Percentiles rank a stretch among this genome's conserved stretches.
Evolutionary conservation across 23 tunicate genomes (phyloP).

Genomic region (Styela clava): DNA sequence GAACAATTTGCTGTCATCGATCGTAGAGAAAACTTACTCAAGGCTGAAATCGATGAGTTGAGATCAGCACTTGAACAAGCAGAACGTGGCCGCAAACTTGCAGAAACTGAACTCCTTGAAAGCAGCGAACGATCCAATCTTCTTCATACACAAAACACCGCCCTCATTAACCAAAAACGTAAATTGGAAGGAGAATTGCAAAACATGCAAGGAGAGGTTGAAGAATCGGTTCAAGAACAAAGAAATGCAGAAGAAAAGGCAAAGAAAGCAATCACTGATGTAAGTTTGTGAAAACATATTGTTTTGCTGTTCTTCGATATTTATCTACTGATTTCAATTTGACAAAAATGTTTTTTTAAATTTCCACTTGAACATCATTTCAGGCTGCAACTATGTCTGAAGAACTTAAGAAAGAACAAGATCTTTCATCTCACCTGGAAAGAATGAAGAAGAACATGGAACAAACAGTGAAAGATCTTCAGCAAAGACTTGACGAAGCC

Average conservation of each 20-base stretch:
- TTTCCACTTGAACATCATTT: no score
- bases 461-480: constrained; percentile 92
- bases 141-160: constrained; percentile 40
- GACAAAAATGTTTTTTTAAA: no score
- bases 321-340: no score
- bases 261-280: constrained; percentile 91
- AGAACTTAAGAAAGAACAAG: constrained; percentile 59
- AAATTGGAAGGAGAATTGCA: constrained; percentile 36
- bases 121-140: constrained; percentile 45
- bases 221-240: constrained; percentile 33
- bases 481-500: constrained; percentile 92
- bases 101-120: constrained; percentile 56
- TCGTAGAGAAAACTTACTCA: constrained; percentile 72
- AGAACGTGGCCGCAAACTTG: constrained; percentile 46
- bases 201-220: constrained; percentile 26
- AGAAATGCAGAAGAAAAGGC: constrained; percentile 59
- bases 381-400: constrained; percentile 96
- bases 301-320: neutral
- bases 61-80: constrained; percentile 46
- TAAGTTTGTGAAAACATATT: constrained; percentile 29
- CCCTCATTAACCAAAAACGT: constrained; percentile 38
- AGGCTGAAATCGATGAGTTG: constrained; percentile 85
- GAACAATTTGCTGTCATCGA: constrained; percentile 90
- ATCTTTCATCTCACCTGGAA: constrained; percentile 37
- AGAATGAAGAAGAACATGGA: constrained; percentile 67